Evolutionary conservation across 2,888 invertebrate genomes (phyloP).

Genomic region (Disparrhopalites patrizii): DNA sequence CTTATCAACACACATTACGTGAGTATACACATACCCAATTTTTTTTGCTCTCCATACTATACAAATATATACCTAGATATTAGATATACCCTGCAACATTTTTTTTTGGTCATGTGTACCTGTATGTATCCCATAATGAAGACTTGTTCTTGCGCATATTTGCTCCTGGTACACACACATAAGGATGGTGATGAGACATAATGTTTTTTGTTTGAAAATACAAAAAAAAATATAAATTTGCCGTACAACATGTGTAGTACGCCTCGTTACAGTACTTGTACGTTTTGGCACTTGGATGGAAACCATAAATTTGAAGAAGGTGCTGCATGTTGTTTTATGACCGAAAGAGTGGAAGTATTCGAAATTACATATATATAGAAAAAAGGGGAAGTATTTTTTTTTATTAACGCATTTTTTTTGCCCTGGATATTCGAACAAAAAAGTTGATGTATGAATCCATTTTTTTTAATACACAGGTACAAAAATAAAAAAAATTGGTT

Average conservation of each 20-base stretch:
- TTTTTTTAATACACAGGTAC: conserved; percentile 7
- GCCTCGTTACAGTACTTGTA: too few relatives aligned
- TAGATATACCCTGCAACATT: not conserved
- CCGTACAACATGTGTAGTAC: too few relatives aligned
- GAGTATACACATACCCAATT: not conserved
- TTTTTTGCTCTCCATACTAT: not conserved
- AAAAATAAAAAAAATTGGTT: conserved; percentile 12
- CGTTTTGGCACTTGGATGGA: not conserved
- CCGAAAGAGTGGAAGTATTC: too few relatives aligned
- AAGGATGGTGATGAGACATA: too few relatives aligned
- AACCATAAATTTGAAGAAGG: too few relatives aligned
- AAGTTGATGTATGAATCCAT: too few relatives aligned
- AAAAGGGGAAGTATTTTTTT: conserved; percentile 18
- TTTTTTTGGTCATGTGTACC: not conserved
- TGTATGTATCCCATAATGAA: not conserved
- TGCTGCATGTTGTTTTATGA: too few relatives aligned
- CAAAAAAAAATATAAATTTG: too few relatives aligned
- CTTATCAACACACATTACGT: not conserved
- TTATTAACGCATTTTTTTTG: too few relatives aligned
- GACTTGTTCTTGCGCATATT: not conserved
- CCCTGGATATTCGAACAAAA: conserved; percentile 7
- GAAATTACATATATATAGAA: conserved; percentile 3
- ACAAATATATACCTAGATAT: not conserved
- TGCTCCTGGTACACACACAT: not conserved
- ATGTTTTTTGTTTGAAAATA: too few relatives aligned